These are phyloP conservation scores for Cremastinae sp. DNA, from an alignment of 2,888 invertebrate species.

Conservation along the genomic window DNA sequence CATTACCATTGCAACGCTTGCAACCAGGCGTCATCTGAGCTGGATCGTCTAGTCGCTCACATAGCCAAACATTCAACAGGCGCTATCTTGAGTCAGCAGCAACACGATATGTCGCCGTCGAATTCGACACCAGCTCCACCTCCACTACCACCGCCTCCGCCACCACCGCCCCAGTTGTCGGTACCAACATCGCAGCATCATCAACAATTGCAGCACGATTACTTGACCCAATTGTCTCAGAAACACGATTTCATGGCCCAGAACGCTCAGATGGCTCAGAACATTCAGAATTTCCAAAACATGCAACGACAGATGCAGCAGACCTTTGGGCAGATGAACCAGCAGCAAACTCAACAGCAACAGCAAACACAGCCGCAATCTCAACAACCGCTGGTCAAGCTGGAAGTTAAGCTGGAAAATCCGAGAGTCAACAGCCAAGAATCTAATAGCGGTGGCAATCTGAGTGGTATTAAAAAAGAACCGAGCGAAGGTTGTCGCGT, in stretches of 20 bases:
- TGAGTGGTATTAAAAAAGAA: conserved; percentile 73
- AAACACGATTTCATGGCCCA: conserved; percentile 78
- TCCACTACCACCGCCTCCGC: conserved; percentile 16
- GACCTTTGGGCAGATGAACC: conserved; percentile 72
- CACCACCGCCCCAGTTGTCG: conserved; percentile 25
- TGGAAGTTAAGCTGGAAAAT: conserved; percentile 75
- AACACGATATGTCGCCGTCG: conserved; percentile 70
- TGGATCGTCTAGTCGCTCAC: conserved; percentile 86
- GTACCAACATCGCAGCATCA: conserved; percentile 55
- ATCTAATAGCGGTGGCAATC: conserved; percentile 64
- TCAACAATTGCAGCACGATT: conserved; percentile 72
- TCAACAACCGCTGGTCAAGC: conserved; percentile 61
- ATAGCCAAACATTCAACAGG: conserved; percentile 87
- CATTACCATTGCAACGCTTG: conserved; percentile 91
- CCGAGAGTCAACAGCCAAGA: conserved; percentile 62
- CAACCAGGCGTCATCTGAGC: conserved; percentile 90
- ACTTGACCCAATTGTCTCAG: conserved; percentile 74
- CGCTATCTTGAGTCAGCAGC: conserved; percentile 81
- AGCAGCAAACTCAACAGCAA: conserved; percentile 63
- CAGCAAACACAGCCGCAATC: conserved; percentile 66
- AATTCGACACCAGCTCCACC: conserved; percentile 15
- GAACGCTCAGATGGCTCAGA: conserved; percentile 76
- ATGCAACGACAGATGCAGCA: conserved; percentile 78
- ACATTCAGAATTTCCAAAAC: conserved; percentile 75
- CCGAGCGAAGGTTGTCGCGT: conserved; percentile 74